Percentiles rank a stretch among this genome's conserved stretches.
Conservation (phyloP, 2,113 vertebrate genomes). For the Cyphomyrus plagiostoma region DNA sequence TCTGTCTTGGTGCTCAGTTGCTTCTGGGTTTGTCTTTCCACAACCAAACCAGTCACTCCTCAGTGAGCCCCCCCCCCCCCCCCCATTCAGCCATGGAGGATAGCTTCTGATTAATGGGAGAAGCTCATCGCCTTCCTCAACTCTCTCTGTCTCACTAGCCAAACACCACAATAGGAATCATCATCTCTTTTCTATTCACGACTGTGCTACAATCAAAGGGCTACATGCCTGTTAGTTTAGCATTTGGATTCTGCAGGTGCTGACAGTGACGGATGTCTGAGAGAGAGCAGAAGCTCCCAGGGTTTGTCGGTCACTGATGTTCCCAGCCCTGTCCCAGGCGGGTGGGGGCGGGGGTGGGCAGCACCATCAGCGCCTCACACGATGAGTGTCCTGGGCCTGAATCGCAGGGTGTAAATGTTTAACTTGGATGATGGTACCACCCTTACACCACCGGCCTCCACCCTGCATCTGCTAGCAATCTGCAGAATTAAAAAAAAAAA, state of each 20-base stretch:
- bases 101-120: neutral
- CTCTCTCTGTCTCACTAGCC: neutral
- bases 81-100: neutral
- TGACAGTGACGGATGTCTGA: neutral
- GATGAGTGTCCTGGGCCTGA: neutral
- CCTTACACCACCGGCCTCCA: neutral
- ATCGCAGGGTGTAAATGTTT: conserved; percentile 13
- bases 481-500: neutral
- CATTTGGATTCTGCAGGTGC: neutral
- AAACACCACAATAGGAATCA: neutral
- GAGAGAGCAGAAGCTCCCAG: neutral
- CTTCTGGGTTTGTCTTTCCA: neutral
- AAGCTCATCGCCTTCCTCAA: neutral
- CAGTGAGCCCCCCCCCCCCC: neutral
- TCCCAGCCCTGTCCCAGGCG: neutral
- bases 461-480: conserved; percentile 13
- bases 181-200: neutral
- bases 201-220: neutral
- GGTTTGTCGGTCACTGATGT: neutral
- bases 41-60: neutral
- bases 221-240: neutral
- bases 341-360: neutral
- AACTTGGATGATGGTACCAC: conserved; percentile 6
- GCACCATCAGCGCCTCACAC: neutral
- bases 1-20: neutral